Conservation (phyloP, 2,113 vertebrate species). For the Tauraco erythrolophus region DNA sequence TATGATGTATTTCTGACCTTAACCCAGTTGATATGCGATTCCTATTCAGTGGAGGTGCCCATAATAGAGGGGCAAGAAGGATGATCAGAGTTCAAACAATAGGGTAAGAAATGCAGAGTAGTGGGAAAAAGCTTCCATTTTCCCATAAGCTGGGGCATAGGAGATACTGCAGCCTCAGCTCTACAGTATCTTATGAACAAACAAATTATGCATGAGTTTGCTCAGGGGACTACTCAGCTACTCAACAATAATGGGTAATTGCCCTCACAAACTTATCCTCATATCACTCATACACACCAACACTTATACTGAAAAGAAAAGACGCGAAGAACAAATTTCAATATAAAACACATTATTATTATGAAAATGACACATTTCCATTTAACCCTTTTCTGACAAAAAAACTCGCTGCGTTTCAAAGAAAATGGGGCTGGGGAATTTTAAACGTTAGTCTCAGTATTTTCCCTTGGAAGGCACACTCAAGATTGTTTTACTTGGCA, state of each 20-base stretch:
- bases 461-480: slow-evolving; percentile 63
- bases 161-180: slow-evolving; percentile 69
- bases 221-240: slow-evolving; percentile 75
- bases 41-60: slow-evolving; percentile 14
- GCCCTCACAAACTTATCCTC: slow-evolving; percentile 73
- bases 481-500: slow-evolving; percentile 71
- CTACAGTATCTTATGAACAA: slow-evolving; percentile 75
- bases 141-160: slow-evolving; percentile 52
- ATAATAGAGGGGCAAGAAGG: slow-evolving; percentile 52
- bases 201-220: slow-evolving; percentile 80
- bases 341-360: slow-evolving; percentile 72
- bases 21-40: slow-evolving; percentile 30
- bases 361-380: slow-evolving; percentile 72
- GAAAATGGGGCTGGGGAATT: slow-evolving; percentile 38
- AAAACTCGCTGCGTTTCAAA: neutral
- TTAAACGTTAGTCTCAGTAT: slow-evolving; percentile 38
- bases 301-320: slow-evolving; percentile 64
- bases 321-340: slow-evolving; percentile 71
- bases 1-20: slow-evolving; percentile 59
- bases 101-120: slow-evolving; percentile 59
- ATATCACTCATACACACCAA: slow-evolving; percentile 73
- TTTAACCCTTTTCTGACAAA: slow-evolving; percentile 66
- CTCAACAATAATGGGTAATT: slow-evolving; percentile 80
- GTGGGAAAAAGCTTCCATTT: slow-evolving; percentile 64
- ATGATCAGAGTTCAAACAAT: slow-evolving; percentile 70